These are phyloP conservation scores for Lathamus discolor DNA, from an alignment of 2,113 vertebrate genomes.

Conservation along the genomic window DNA sequence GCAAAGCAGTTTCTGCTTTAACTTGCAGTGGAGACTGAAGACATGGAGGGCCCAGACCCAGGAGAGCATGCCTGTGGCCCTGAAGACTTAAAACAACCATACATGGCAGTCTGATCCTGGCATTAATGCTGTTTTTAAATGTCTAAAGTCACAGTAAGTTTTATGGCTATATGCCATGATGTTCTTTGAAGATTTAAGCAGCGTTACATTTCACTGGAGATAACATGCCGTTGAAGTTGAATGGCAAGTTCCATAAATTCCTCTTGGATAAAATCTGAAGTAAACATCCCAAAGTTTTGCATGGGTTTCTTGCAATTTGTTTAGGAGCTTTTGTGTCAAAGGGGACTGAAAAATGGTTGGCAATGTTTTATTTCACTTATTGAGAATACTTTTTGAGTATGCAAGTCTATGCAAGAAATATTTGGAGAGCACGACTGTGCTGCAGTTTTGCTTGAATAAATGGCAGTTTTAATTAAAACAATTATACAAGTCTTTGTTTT, in stretches of 20 bases:
- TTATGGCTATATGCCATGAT: not conserved
- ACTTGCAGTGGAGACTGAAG: not conserved
- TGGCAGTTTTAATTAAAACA: constrained; percentile 64
- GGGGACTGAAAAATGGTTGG: constrained; percentile 14
- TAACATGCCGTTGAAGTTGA: constrained; percentile 18
- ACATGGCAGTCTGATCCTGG: not conserved
- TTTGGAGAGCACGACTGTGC: not conserved
- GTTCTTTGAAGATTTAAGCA: constrained; percentile 34
- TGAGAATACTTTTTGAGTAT: not conserved
- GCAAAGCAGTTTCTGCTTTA: not conserved
- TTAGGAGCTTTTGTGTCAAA: constrained; percentile 33
- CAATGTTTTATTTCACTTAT: constrained; percentile 20
- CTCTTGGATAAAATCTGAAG: constrained; percentile 52
- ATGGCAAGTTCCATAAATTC: constrained; percentile 37
- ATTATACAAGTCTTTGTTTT: constrained; percentile 62
- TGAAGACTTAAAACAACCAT: not conserved
- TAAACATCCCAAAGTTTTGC: constrained; percentile 52
- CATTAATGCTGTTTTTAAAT: not conserved
- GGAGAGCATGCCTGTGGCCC: not conserved
- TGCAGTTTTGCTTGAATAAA: constrained; percentile 25
- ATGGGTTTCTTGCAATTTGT: constrained; percentile 32
- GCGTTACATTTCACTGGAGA: not conserved
- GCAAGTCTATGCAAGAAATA: constrained; percentile 12
- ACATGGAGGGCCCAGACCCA: not conserved
- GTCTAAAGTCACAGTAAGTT: constrained; percentile 17